Base-by-base conservation (phyloP, 2,113 vertebrate genomes). In the Cavia aperea region DNA sequence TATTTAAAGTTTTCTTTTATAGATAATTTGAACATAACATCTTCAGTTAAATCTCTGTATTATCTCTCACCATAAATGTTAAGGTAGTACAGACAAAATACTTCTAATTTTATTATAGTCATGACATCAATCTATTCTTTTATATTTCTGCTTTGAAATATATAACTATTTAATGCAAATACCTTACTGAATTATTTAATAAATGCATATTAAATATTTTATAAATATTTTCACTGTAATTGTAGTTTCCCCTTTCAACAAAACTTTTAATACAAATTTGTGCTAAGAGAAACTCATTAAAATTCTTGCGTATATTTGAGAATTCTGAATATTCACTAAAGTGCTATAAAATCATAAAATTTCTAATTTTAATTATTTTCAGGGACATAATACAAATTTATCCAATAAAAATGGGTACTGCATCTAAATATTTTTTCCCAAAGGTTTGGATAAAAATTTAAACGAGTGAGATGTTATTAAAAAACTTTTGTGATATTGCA, bases 321-420 rank as follows among this genome's bases (percentile, higher is more conserved):
- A 33, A 63, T 43, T 68, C 86, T 89, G 23, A 95, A 70, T 84
- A 49, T 79, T 96, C 83, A 21, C 75, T 68, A 89, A 87, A 90
- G 26, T 26, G 6, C 19, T 36, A 4, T 33, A 92, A 78, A 95
- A n/a, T 68, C 60, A 90, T 65, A 58, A 19, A 16, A 21, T 19
- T 94, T 91, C 21, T 90, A 63, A 62, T n/a, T 93, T 62, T 72
- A 90, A 92, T 88, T 92, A 36, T 7, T 60, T 89, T 86, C 62
- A 78, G 14, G 15, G 29, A 21, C 31, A 92, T 54, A 79, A 62
- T 78, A 26, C 62, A 79, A 93, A 83, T 73, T 39, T 46, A 82
- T 65, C 23, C 11, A 49, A 19, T 83, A 23, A 79, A 87, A 82
- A 73, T 29, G 7, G 2, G 0, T n/a, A 7, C 21, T 73, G 13